These are phyloP conservation scores for Hemistola chrysoprasaria DNA, from an alignment of 2,888 invertebrate species.

Conservation along the genomic window DNA sequence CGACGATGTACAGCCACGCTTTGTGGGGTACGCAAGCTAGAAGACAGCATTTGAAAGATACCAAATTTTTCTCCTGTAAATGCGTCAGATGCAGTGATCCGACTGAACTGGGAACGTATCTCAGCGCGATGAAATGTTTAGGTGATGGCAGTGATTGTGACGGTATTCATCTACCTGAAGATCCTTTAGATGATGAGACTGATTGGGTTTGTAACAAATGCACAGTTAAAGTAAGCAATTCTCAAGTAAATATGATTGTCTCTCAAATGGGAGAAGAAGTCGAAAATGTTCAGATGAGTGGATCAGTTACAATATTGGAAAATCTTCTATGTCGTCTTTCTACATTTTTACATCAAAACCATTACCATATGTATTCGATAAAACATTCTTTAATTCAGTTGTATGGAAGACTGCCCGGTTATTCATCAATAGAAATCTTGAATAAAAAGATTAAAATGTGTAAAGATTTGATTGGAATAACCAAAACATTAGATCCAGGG, in stretches of 20 bases:
- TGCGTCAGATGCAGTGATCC: constrained; percentile 90
- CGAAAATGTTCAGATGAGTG: constrained; percentile 84
- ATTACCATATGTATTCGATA: constrained; percentile 91
- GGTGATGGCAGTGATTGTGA: constrained; percentile 83
- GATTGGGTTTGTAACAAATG: constrained; percentile 91
- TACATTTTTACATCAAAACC: constrained; percentile 90
- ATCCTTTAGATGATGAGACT: constrained; percentile 86
- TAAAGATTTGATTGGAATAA: constrained; percentile 83
- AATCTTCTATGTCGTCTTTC: constrained; percentile 85
- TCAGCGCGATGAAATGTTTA: constrained; percentile 87
- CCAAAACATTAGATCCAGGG: constrained; percentile 86
- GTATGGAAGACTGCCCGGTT: constrained; percentile 86
- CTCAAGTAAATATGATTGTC: constrained; percentile 85
- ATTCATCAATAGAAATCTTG: constrained; percentile 82
- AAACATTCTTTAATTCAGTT: constrained; percentile 92
- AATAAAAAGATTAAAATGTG: constrained; percentile 86
- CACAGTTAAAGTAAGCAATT: constrained; percentile 83
- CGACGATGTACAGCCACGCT: constrained; percentile 93
- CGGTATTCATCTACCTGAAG: constrained; percentile 86
- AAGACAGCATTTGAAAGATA: constrained; percentile 88
- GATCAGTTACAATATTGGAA: constrained; percentile 83
- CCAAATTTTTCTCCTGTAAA: constrained; percentile 90
- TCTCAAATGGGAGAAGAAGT: constrained; percentile 90
- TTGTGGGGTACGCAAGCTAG: constrained; percentile 93
- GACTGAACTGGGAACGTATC: constrained; percentile 89